Evolutionary conservation across 2,113 vertebrate species (phyloP), one percentile per base, ranked within the genome.

Genomic region (Orycteropus afer): DNA sequence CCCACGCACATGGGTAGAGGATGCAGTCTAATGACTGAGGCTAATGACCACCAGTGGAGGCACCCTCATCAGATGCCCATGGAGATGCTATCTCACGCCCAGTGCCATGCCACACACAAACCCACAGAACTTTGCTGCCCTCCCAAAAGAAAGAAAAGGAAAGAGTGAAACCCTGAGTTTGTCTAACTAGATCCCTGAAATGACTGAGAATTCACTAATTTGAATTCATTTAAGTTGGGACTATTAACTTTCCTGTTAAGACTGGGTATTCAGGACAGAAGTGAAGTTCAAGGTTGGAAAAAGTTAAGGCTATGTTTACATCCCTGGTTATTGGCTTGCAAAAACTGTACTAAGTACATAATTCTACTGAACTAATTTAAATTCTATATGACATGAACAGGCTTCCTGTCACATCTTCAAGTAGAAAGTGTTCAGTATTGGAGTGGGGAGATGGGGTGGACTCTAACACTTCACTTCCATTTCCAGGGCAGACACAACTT

Each of bases 161-260:
- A 78, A 65, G 20, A 8, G 42, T 9, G 45, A 95, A 84, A 18
- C 32, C 51, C 71, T 15, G 47, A 71, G 45, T 93, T 45, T 71
- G 18, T 55, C 81, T 88, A 53, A 51, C 15, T 91, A 87, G 73
- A 90, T 57, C n/a, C 59, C 69, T 23, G 7, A 81, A 65, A 90
- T 89, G 88, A 88, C 42, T 87, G 40, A 76, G 80, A 89, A 93
- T 73, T 47, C 29, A 78, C 20, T 90, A 13, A 67, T 61, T 96
- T 91, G 37, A 93, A 61, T 80, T 57, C 25, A n/a, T 78, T 73
- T 79, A 94, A 95, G 71, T 53, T 40, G 37, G 77, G 57, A 13
- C 51, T 67, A 78, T 82, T 53, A 88, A 78, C 77, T 92, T 67
- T 51, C n/a, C n/a, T 63, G 82, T 23, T 74, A 37, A 76, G 42